These are phyloP conservation scores for Andrena bicolor DNA, from an alignment of 2,888 invertebrate genomes.

Conservation along the genomic window DNA sequence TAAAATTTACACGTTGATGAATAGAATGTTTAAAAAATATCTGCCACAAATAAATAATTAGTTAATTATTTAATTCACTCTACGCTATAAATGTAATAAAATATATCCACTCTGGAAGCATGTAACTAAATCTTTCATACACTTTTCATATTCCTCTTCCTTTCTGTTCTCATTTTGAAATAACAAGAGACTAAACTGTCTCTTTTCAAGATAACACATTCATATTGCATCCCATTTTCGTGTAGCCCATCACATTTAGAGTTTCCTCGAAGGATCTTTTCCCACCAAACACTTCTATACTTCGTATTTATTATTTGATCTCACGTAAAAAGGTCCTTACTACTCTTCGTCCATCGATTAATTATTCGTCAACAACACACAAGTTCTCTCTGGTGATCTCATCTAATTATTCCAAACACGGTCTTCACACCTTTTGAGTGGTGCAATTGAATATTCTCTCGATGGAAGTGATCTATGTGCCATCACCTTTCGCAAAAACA, in stretches of 20 bases:
- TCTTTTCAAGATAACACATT: not conserved
- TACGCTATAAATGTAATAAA: too few species aligned
- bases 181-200: not conserved
- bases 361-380: not conserved
- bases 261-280: not conserved
- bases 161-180: not conserved
- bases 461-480: not conserved
- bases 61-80: too few species aligned
- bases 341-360: not conserved
- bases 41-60: too few species aligned
- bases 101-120: too few species aligned
- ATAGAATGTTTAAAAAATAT: too few species aligned
- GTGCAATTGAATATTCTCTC: not conserved
- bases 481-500: conserved; percentile 26
- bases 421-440: not conserved
- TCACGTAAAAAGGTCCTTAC: too few species aligned
- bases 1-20: too few species aligned
- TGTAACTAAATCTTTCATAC: not conserved
- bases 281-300: too few species aligned
- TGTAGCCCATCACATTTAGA: not conserved
- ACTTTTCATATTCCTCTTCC: not conserved
- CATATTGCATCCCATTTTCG: not conserved
- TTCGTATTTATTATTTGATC: too few species aligned
- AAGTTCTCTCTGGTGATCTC: not conserved
- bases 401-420: not conserved